A percentile compares a stretch with the other conserved stretches of the same genome.
These are phyloP conservation scores for Pterois miles DNA, from an alignment of 2,797 vertebrate genomes.

Conservation along the genomic window DNA sequence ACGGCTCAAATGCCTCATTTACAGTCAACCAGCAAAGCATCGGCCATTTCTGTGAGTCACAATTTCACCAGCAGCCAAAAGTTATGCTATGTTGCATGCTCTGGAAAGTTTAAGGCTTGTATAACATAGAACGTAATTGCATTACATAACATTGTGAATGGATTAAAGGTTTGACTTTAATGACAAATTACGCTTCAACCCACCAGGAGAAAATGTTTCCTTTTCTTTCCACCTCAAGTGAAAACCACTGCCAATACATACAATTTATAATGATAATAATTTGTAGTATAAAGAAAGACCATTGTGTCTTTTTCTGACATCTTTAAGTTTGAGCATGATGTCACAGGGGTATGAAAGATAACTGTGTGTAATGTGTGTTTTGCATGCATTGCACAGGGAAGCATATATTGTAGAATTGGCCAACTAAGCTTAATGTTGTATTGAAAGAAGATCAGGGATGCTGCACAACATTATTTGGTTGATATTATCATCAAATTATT, in stretches of 20 bases:
- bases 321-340: neutral
- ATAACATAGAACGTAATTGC: constrained; percentile 22
- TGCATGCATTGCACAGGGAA: neutral
- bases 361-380: neutral
- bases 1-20: constrained; percentile 71
- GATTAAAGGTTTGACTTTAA: constrained; percentile 28
- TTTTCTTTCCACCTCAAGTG: constrained; percentile 7
- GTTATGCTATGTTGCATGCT: constrained; percentile 20
- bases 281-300: neutral
- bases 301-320: neutral
- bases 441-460: too few relatives aligned
- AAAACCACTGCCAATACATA: neutral
- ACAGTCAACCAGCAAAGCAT: constrained; percentile 51
- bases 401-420: neutral
- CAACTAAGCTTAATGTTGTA: neutral
- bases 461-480: neutral
- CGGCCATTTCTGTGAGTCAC: constrained; percentile 40
- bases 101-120: constrained; percentile 29
- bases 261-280: neutral
- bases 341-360: neutral
- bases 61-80: constrained; percentile 33
- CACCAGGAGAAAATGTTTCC: constrained; percentile 22
- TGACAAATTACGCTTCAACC: constrained; percentile 6
- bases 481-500: neutral
- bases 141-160: constrained; percentile 37